Base-by-base conservation (phyloP, 2,797 vertebrate species). In the Tolypeutes matacus region DNA sequence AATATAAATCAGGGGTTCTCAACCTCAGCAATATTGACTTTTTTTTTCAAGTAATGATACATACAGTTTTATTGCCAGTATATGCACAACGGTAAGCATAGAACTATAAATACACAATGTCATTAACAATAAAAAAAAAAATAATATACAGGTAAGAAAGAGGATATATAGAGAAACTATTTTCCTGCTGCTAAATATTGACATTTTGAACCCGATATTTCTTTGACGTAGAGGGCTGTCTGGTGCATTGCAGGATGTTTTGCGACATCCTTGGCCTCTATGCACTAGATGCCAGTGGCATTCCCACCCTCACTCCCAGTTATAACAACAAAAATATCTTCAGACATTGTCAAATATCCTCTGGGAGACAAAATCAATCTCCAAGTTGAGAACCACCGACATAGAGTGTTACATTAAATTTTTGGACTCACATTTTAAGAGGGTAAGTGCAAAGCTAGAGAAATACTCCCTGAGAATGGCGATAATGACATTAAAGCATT, bases 61-160 rank as follows among this genome's bases (percentile, higher is more conserved):
- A 99, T 99, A 99, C 99, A 99, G 98, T 98, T 99, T 99, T 99
- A 99, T 99, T 99, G 98, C 98, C 98, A 98, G 98, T 98, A 98
- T 98, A 99, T 99, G 98, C 98, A 98, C 98, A 99, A 99, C 98
- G 98, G 98, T 99, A 99, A 99, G 99, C 99, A 99, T 98, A 99
- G 98, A 99, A 99, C 99, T 99, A 99, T 99, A 99, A 99, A 99
- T 99, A 99, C 99, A 99, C 98, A 96, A 99, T 98, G 98, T 98
- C 98, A 99, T 98, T 98, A 95, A 99, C 98, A 98, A 98, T 99
- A 99, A 98, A 99, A 46, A 99, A 99, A 98, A 98, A 97, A 98
- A 99, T 11, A 46, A 46, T 11, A 46, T 99, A 99, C 98, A 98
- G 18, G 5, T 97, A 97, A 91, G 98, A 98, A 46, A 46, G 96